A percentile compares a stretch with the other conserved stretches of the same genome.
Conservation (phyloP, 2,797 vertebrate genomes). For the Gallinago nigripennis region DNA sequence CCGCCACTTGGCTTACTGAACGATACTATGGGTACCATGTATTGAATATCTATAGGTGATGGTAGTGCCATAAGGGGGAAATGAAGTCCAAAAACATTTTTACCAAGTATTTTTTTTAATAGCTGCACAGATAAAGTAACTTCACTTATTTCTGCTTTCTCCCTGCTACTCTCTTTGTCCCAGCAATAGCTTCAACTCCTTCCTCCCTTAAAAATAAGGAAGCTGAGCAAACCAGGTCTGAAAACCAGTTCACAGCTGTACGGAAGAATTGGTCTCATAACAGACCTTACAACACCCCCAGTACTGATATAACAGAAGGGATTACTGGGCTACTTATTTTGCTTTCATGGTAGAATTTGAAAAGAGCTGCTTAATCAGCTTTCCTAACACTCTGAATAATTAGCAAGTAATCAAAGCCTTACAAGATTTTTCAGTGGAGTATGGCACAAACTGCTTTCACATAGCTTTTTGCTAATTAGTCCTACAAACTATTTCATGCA, state of each 20-base stretch:
- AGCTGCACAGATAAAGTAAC: neutral
- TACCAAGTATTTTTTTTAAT: neutral
- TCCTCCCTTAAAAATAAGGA: neutral
- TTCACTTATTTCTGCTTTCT: neutral
- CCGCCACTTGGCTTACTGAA: neutral
- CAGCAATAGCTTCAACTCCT: neutral
- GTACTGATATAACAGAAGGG: neutral
- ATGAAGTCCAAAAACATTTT: neutral
- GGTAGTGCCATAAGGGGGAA: neutral
- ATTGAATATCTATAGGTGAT: neutral
- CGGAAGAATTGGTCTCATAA: neutral
- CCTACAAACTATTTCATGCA: slow-evolving; percentile 11
- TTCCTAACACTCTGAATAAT: slow-evolving; percentile 51
- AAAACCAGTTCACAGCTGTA: slow-evolving; percentile 13
- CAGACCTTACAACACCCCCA: neutral
- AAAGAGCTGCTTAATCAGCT: slow-evolving; percentile 57
- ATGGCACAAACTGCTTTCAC: slow-evolving; percentile 24
- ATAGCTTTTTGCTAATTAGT: slow-evolving; percentile 28
- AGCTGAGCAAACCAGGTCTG: neutral
- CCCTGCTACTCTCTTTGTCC: neutral
- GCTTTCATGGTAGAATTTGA: slow-evolving; percentile 35
- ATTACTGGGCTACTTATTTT: slow-evolving; percentile 18
- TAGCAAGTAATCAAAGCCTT: slow-evolving; percentile 57
- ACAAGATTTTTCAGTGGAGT: slow-evolving; percentile 15
- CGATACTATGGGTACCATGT: neutral